Conservation (phyloP, 2,113 vertebrate genomes). For the Rhegmatorhina hoffmannsi region DNA sequence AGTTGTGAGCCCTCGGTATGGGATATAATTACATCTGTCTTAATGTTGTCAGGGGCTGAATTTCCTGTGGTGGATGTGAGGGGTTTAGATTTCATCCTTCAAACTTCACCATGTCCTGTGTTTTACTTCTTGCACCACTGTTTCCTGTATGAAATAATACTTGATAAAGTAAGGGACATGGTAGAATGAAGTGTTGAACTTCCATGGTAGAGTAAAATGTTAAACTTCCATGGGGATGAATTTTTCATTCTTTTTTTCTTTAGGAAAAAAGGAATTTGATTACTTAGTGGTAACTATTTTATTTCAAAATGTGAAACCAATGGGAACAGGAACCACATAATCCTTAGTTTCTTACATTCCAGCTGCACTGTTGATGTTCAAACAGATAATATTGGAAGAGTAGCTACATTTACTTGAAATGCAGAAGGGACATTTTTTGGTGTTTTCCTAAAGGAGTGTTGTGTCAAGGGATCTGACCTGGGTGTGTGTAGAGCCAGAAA, state of each 20-base stretch:
- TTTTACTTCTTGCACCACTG: not conserved
- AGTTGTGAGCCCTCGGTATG: not conserved
- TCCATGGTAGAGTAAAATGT: not conserved
- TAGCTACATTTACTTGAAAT: not conserved
- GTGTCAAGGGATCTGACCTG: not conserved
- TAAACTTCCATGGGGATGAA: not conserved
- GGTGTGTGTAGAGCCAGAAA: not conserved
- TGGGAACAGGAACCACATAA: not conserved
- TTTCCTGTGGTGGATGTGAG: rapidly evolving
- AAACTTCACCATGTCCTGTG: rapidly evolving
- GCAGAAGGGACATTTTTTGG: not conserved
- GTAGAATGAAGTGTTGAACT: not conserved
- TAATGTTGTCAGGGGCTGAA: not conserved
- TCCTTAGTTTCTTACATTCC: not conserved
- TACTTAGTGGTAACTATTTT: not conserved
- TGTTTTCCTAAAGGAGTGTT: not conserved
- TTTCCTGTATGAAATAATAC: not conserved
- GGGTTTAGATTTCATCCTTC: not conserved
- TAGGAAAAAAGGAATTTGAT: not conserved
- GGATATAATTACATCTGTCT: not conserved
- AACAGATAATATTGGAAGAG: not conserved
- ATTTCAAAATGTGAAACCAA: not conserved
- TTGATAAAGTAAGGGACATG: not conserved
- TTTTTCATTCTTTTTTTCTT: not conserved
- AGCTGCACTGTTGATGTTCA: not conserved